phyloP scores from a whole-genome alignment of 53 echinoderm and acorn worm genomes.

The Paracentrotus lividus region DNA sequence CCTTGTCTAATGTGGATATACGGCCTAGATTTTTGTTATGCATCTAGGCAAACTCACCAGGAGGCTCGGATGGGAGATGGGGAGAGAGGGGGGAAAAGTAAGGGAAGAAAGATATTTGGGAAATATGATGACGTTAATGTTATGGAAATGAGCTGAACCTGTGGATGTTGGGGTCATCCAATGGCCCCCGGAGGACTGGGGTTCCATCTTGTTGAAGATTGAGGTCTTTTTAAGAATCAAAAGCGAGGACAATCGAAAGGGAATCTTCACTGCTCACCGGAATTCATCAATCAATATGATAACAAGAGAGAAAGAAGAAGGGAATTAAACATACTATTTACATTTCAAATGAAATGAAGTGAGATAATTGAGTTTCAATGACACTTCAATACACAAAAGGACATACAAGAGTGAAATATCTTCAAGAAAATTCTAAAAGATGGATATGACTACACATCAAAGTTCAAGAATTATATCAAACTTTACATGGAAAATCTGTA shows the following conservation, averaged over 20 bases:
- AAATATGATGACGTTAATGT: slow-evolving; percentile 29
- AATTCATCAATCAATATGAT: background rate
- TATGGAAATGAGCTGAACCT: slow-evolving; percentile 26
- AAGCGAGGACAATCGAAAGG: background rate
- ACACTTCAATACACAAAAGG: background rate
- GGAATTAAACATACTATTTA: background rate
- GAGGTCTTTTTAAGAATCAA: background rate
- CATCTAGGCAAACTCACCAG: background rate
- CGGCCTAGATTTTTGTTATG: slow-evolving; percentile 37
- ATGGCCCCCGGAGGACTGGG: background rate
- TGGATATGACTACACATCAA: background rate
- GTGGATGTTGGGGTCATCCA: background rate
- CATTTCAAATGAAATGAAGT: background rate
- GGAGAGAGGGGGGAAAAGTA: background rate
- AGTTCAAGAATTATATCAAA: background rate
- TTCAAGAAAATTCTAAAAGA: background rate
- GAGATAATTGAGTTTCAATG: background rate
- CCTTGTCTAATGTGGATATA: background rate
- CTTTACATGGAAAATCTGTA: background rate
- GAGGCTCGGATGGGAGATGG: background rate
- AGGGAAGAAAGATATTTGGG: slow-evolving; percentile 15
- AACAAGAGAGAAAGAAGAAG: background rate
- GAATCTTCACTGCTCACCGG: background rate
- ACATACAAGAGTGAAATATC: background rate
- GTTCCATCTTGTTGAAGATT: background rate